Conservation (phyloP, 1,140 invertebrate genomes). For the Meteorus sp. region DNA sequence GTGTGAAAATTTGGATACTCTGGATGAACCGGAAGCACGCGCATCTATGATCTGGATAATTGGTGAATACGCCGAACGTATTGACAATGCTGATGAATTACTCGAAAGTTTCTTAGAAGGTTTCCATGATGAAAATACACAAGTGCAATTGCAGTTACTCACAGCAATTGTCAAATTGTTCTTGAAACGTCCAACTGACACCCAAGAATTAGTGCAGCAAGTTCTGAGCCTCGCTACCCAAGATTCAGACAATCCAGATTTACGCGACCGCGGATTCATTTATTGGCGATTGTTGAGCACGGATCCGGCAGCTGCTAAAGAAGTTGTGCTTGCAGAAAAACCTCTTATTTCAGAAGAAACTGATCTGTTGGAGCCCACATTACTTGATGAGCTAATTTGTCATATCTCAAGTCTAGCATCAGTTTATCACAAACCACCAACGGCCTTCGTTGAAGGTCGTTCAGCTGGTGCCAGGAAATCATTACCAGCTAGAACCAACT, state of each 20-base stretch:
- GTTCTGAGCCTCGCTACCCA: constrained; percentile 92
- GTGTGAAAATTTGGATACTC: constrained; percentile 97
- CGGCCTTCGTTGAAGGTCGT: constrained; percentile 95
- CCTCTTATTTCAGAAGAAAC: constrained; percentile 99
- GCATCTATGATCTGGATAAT: constrained; percentile 99
- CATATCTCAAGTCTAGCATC: constrained; percentile 98
- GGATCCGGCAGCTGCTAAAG: constrained; percentile 97
- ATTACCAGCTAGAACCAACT: constrained; percentile 63
- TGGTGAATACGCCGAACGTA: constrained; percentile 98
- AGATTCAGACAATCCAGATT: constrained; percentile 99
- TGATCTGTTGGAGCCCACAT: constrained; percentile 95
- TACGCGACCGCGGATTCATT: constrained; percentile 98
- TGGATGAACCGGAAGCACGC: constrained; percentile 98
- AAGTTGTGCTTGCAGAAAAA: constrained; percentile 99
- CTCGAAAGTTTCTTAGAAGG: constrained; percentile 98
- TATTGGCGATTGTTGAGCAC: constrained; percentile 99
- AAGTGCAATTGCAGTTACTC: constrained; percentile 95
- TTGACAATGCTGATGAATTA: constrained; percentile 99
- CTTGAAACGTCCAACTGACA: constrained; percentile 96
- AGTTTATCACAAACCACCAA: constrained; percentile 99
- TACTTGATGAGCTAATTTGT: constrained; percentile 98
- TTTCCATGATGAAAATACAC: constrained; percentile 99
- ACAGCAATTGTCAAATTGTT: constrained; percentile 99
- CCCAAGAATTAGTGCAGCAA: constrained; percentile 96
- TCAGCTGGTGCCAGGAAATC: constrained; percentile 71